phyloP scores from a whole-genome alignment of 1,140 invertebrate genomes.

The Medauroidea extradentata region DNA sequence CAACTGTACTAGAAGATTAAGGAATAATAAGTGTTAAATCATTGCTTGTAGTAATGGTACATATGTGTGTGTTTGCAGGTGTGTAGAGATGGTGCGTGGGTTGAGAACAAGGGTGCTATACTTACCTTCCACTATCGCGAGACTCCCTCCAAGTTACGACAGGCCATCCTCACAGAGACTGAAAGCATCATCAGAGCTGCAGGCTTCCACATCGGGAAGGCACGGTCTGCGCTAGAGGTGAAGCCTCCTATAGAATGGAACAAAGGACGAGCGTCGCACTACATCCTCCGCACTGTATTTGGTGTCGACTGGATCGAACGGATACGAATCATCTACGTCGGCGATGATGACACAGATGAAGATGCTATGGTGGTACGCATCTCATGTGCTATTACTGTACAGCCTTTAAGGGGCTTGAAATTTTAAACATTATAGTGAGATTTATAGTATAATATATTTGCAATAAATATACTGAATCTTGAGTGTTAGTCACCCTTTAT shows the following conservation, averaged over 20 bases:
- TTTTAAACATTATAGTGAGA: too few relatives aligned
- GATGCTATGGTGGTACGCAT: constrained; percentile 90
- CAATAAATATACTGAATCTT: too few relatives aligned
- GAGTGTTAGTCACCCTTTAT: too few relatives aligned
- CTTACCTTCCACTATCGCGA: constrained; percentile 87
- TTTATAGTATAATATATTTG: too few relatives aligned
- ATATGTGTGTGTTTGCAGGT: constrained; percentile 45
- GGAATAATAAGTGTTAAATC: too few relatives aligned
- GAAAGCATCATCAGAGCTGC: constrained; percentile 64
- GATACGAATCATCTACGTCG: constrained; percentile 84
- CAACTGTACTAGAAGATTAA: too few relatives aligned
- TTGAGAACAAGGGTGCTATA: constrained; percentile 84
- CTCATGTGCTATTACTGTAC: too few relatives aligned
- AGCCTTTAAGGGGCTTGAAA: too few relatives aligned
- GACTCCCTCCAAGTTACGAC: constrained; percentile 61
- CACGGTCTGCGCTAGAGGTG: constrained; percentile 81
- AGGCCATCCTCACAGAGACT: constrained; percentile 61
- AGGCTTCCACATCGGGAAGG: constrained; percentile 68
- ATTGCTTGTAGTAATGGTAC: too few relatives aligned
- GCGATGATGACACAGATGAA: constrained; percentile 86
- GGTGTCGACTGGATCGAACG: constrained; percentile 88
- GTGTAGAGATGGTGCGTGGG: constrained; percentile 84
- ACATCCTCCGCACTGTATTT: constrained; percentile 83
- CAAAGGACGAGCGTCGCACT: constrained; percentile 84
- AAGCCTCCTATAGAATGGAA: constrained; percentile 88